Evolutionary conservation across 2,888 invertebrate genomes (phyloP).

Genomic region (Drosophila kuntzei): DNA sequence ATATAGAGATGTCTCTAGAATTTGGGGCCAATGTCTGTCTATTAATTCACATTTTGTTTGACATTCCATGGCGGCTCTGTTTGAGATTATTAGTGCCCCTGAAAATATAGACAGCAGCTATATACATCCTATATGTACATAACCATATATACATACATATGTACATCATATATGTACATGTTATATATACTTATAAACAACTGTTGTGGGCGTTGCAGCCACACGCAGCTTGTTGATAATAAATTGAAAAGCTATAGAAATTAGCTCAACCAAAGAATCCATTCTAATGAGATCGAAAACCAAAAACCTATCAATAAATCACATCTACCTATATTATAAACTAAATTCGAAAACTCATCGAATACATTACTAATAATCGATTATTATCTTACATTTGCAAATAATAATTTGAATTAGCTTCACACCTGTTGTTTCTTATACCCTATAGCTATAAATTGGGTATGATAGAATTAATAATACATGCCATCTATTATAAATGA

Average conservation of each 20-base stretch:
- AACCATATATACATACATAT: constrained; percentile 13
- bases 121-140: constrained; percentile 20
- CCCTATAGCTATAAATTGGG: constrained; percentile 4
- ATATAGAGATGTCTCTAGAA: constrained; percentile 45
- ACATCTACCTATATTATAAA: neutral
- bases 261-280: constrained; percentile 10
- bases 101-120: constrained; percentile 47
- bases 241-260: constrained; percentile 34
- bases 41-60: constrained; percentile 62
- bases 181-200: constrained; percentile 29
- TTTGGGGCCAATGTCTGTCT: constrained; percentile 47
- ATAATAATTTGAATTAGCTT: neutral
- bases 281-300: neutral
- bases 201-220: constrained; percentile 59
- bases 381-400: neutral
- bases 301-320: constrained; percentile 34
- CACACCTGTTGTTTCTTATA: neutral
- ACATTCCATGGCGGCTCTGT: constrained; percentile 64
- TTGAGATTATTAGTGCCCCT: constrained; percentile 47
- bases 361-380: neutral
- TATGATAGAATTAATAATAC: too few species aligned
- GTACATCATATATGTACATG: constrained; percentile 9
- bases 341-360: neutral
- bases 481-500: neutral
- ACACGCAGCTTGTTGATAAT: constrained; percentile 55